Conservation (phyloP, 2,888 invertebrate species). For the Agriopis aurantiaria region DNA sequence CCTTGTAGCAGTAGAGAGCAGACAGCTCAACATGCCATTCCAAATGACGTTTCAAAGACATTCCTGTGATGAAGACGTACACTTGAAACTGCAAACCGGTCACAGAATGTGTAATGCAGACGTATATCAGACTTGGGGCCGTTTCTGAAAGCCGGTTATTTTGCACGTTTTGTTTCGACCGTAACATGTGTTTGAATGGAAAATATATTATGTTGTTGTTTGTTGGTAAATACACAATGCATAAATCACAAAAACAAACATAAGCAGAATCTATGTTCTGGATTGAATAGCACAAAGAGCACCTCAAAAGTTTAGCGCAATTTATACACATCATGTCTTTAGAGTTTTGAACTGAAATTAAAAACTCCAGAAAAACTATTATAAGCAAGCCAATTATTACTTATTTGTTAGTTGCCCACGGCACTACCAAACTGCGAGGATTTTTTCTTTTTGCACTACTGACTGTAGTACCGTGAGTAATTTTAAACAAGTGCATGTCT, state of each 20-base stretch:
- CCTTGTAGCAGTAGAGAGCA: slow-evolving; percentile 5
- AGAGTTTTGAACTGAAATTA: too few species aligned
- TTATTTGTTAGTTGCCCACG: too few species aligned
- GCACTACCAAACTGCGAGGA: too few species aligned
- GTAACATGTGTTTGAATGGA: neutral
- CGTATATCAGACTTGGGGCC: slow-evolving; percentile 1
- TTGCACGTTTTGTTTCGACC: neutral
- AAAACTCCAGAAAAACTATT: too few species aligned
- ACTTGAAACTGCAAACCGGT: slow-evolving; percentile 54
- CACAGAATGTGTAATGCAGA: slow-evolving; percentile 18
- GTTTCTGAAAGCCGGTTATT: neutral
- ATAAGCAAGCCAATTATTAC: too few species aligned
- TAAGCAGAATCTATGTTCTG: neutral
- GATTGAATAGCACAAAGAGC: neutral
- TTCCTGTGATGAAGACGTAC: slow-evolving; percentile 55
- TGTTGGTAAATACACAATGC: neutral
- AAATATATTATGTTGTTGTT: neutral
- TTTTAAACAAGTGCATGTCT: too few species aligned
- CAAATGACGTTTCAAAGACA: slow-evolving; percentile 52
- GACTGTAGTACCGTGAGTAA: too few species aligned
- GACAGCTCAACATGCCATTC: slow-evolving; percentile 36
- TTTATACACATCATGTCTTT: too few species aligned
- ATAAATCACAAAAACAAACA: neutral
- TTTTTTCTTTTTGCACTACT: too few species aligned
- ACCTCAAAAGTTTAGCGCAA: too few species aligned